Evolutionary conservation across 2,888 invertebrate species (phyloP), one percentile per base, ranked within the genome.

Genomic region (Leucophora obtusa): DNA sequence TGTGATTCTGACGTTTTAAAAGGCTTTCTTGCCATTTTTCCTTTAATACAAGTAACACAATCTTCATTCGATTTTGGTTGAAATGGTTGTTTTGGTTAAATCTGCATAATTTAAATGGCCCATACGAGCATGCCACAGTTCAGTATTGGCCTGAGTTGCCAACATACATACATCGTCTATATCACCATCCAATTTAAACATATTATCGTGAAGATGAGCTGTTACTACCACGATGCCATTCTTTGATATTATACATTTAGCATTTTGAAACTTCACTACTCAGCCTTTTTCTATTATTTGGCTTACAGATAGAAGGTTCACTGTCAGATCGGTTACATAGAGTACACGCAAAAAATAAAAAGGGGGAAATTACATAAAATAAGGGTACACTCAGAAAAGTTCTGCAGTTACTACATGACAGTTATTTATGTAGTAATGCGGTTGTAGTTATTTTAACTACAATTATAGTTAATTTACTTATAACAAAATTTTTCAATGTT

Each of bases 51-150:
- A 10, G 54, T 2, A 6, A 60, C 33, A n/a, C 56, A 66, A n/a
- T 9, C 50, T 10, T 59, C 51, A n/a, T 1, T 33, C 1, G 5
- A 1, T 24, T 71, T 38, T 28, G 11, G 18, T 15, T 47, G 10
- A 50, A 65, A 70, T 1, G 33, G 17, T 69, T n/a, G 60, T 63
- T 43, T 65, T 63, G 3, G 14, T 15, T 17, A 76, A 50, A 21
- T 70, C 70, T 11, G n/a, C 14, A 28, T 53, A 68, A 24, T 80
- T 75, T 17, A 80, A 15, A 28, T 75, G 79, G 1, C 79, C 79
- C 60, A 75, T 66, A 15, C 79, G 66, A 0, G 60, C 51, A 65
- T 75, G 79, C 79, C 79, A 74, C 11, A 62, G n/a, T n/a, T 73
- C 0, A 35, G 58, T 2, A 11, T 58, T 14, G 17, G 10, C 6